These are phyloP conservation scores for Dendrocopos noguchii DNA, from an alignment of 2,113 vertebrate genomes.

Conservation along the genomic window DNA sequence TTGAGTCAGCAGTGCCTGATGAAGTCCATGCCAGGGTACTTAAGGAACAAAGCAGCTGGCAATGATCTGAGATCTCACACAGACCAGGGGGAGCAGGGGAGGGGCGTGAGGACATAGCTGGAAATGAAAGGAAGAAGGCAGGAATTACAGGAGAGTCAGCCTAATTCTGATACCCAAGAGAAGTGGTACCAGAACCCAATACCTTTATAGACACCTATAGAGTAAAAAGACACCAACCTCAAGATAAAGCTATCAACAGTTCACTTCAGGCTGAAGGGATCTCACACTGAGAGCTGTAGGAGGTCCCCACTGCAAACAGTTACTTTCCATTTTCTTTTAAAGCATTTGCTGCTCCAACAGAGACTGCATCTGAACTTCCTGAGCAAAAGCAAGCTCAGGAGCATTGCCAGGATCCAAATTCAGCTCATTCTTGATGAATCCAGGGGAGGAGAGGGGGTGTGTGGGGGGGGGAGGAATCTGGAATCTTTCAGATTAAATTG, in stretches of 20 bases:
- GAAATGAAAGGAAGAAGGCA: not conserved
- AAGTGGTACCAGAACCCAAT: not conserved
- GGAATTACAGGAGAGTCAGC: not conserved
- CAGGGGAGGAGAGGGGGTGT: too few relatives aligned
- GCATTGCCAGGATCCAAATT: not conserved
- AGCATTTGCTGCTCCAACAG: not conserved
- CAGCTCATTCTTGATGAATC: not conserved
- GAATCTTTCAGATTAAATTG: not conserved
- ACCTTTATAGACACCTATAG: not conserved
- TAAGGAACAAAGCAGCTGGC: constrained; percentile 27
- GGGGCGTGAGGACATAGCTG: not conserved
- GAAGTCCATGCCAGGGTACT: constrained; percentile 26
- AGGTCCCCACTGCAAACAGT: not conserved
- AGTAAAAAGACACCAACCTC: not conserved
- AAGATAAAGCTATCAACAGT: not conserved
- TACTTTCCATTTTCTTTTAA: not conserved
- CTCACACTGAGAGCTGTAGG: not conserved
- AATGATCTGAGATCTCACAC: not conserved
- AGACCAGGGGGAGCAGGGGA: not conserved
- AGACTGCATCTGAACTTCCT: not conserved
- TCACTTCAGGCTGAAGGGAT: not conserved
- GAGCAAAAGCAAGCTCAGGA: not conserved
- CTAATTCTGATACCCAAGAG: not conserved
- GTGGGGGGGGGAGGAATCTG: not conserved
- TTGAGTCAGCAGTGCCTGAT: constrained; percentile 2